Evolutionary conservation across 2,888 invertebrate genomes (phyloP).

Genomic region (Leucoma salicis): DNA sequence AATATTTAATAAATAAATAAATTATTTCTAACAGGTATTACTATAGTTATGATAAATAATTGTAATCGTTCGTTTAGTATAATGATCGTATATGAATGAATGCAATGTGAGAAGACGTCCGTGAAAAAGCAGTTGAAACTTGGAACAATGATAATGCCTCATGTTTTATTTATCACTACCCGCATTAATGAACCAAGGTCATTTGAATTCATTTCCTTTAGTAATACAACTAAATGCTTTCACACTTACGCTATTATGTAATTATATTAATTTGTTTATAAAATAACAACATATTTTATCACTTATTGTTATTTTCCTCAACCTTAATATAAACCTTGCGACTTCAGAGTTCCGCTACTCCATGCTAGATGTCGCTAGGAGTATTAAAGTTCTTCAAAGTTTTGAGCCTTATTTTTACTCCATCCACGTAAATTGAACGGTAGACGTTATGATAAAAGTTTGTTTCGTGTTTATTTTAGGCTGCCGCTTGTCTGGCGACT

Average conservation of each 20-base stretch:
- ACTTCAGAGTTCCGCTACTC: conserved; percentile 59
- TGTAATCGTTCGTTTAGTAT: conserved; percentile 34
- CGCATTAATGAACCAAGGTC: conserved; percentile 78
- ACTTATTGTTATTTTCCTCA: conserved; percentile 17
- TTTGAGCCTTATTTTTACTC: conserved; percentile 40
- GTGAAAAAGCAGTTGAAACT: conserved; percentile 58
- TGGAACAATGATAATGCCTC: conserved; percentile 68
- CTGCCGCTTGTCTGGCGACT: conserved; percentile 47
- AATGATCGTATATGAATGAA: conserved; percentile 35
- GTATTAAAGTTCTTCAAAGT: conserved; percentile 29
- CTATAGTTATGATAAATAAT: conserved; percentile 31
- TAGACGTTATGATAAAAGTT: conserved; percentile 63
- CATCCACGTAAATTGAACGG: conserved; percentile 45
- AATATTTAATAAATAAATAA: conserved; percentile 13
- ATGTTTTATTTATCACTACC: conserved; percentile 67
- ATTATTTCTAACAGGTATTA: conserved; percentile 6
- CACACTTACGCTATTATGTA: conserved; percentile 40
- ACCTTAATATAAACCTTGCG: conserved; percentile 44
- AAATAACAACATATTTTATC: conserved; percentile 25
- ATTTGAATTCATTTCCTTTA: conserved; percentile 69
- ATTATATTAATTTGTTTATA: conserved; percentile 32
- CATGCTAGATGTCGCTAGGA: conserved; percentile 60
- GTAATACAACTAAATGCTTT: conserved; percentile 44
- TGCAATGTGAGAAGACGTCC: conserved; percentile 35
- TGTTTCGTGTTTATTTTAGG: conserved; percentile 63